These are phyloP conservation scores for Xestoiulus laeticollis DNA, from an alignment of 2,888 invertebrate genomes.

Conservation along the genomic window DNA sequence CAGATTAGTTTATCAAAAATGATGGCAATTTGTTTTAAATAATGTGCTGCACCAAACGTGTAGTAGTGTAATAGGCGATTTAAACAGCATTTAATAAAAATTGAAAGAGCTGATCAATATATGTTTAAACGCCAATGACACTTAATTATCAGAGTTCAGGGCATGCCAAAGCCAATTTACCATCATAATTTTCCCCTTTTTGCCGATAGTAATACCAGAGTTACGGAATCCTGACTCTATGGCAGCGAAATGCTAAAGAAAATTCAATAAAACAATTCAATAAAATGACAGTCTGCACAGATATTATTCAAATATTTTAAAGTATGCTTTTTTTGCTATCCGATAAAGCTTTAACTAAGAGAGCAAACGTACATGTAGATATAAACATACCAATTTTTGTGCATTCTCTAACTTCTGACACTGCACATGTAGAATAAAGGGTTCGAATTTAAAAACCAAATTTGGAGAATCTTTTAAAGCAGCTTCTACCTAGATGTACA, in stretches of 20 bases:
- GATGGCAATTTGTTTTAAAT: not conserved
- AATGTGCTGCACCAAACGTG: not conserved
- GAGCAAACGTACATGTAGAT: not conserved
- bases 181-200: constrained; percentile 64
- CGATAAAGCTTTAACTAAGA: not conserved
- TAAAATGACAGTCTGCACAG: not conserved
- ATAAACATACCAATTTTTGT: constrained; percentile 63
- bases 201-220: constrained; percentile 66
- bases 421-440: constrained; percentile 67
- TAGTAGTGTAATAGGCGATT: not conserved
- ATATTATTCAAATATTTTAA: not conserved
- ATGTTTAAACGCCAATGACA: constrained; percentile 54
- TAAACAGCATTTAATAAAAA: not conserved
- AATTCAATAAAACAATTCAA: not conserved
- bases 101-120: constrained; percentile 55
- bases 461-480: constrained; percentile 57
- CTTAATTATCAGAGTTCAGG: constrained; percentile 40
- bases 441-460: constrained; percentile 67
- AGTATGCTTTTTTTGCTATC: not conserved
- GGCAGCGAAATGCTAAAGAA: constrained; percentile 63
- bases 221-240: constrained; percentile 66
- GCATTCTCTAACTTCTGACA: constrained; percentile 64
- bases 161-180: constrained; percentile 59
- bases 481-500: constrained; percentile 51
- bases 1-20: not conserved